Base-by-base conservation (phyloP, 1,140 invertebrate genomes). In the Caenorhabditis remanei region DNA sequence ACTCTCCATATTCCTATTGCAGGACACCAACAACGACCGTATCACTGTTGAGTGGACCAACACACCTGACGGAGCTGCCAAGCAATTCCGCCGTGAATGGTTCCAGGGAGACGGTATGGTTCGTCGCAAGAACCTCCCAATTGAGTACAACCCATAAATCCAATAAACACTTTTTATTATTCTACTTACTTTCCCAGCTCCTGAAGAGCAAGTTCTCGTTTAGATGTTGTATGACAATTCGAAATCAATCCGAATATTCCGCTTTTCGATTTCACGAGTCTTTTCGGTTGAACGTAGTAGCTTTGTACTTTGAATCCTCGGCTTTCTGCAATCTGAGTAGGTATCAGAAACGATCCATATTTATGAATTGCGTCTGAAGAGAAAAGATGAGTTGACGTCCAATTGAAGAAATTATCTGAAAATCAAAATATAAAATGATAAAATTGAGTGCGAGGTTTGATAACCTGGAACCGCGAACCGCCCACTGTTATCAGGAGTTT, bases 341-440 rank as follows among this genome's bases (percentile, higher is more conserved):
- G n/a, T 24, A 89, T 82, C 85, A 85, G 83, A 32, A 85, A 89
- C 21, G 75, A 41, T 14, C 92, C 93, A 84, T 93, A 93, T 21
- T 92, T 92, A 0, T 89, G 87, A 55, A 89, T 89, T 9, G 93
- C 71, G 48, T 93, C 92, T 0, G 93, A 93, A 79, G 93, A 92
- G 19, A 92, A 89, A 85, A 93, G 93, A 88, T 95, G 95, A 1
- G 94, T 95, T 87, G 94, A 93, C 3, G 95, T 95, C 94, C 94
- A 94, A 90, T 95, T 95, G 91, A 95, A 95, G 46, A 84, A 89
- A 24, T 21, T 48, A 16, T 43, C 88, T 86, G 85, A n/a, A 79
- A 88, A 41, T 6, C 13, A n/a, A 43, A n/a, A 50, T 7, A 43
- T 56, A 21, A 11, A 24, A 24, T 16, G 11, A 32, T 43, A 83